Base-by-base conservation (phyloP, 1,140 invertebrate species). In the Drosophila bocqueti region DNA sequence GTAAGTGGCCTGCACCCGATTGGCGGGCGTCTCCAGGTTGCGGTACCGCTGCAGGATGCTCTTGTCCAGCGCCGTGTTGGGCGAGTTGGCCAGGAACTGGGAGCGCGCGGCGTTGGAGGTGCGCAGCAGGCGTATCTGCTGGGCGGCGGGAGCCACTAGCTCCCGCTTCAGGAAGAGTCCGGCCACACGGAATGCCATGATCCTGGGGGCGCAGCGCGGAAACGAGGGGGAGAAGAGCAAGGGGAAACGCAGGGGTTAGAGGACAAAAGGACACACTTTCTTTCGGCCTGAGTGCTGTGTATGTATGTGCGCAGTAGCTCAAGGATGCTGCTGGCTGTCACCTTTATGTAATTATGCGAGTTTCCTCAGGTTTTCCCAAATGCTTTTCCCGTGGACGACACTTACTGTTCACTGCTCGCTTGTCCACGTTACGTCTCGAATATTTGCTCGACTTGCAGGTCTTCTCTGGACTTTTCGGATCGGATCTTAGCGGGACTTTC, bases 1-100 rank as follows among this genome's bases (percentile, higher is more conserved):
- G 93, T 99, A 99, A 79, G 96, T 97, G 2, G 95, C 96, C 91
- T 97, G 94, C 81, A 95, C 94, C 42, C 96, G 94, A 13, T 96
- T 95, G 0, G 96, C 96, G 60, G 96, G 95, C 6, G 86, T 96
- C 2, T 96, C 95, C 26, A 98, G 93, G 40, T 94, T 93, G 76
- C 97, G 93, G 81, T 97, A 98, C 36, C 95, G 94, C 34, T 95
- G 93, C 55, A 97, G 91, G 11, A 97, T 93, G 21, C 94, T 94
- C 90, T 97, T 97, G 91, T 97, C 95, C 65, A 94, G 94, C n/a
- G 94, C 94, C 76, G 96, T 95, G 82, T 96, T 96, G 4, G 96
- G 96, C 57, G 95, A 96, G 50, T 95, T 94, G 75, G 93, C 94
- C 62, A 96, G 55, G 42, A 93, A 91, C 59, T 92, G 69, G n/a